Evolutionary conservation across 2,797 vertebrate species (phyloP).

Genomic region (Balearica regulorum): DNA sequence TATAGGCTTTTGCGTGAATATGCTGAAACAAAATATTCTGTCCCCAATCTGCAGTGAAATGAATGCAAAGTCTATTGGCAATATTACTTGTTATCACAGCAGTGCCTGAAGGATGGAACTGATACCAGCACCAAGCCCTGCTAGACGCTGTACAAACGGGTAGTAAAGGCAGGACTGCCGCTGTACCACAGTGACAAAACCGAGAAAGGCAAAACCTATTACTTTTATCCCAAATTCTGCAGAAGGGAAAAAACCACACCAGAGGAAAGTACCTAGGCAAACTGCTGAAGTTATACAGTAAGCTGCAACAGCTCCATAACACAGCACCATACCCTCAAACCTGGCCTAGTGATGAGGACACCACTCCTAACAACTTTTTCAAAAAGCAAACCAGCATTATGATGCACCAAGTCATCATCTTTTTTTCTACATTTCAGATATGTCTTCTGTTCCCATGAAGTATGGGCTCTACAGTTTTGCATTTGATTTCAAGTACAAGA

Average conservation of each 20-base stretch:
- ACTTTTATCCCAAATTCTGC: neutral
- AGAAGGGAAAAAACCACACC: neutral
- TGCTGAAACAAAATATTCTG: neutral
- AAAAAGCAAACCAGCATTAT: neutral
- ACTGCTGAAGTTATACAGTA: neutral
- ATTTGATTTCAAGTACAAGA: neutral
- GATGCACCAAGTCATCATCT: neutral
- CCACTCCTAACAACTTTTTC: neutral
- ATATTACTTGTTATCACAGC: neutral
- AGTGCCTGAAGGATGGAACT: neutral
- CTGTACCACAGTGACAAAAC: neutral
- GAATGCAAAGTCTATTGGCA: slow-evolving; percentile 9
- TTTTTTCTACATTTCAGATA: neutral
- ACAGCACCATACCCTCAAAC: neutral
- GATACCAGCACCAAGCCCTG: neutral
- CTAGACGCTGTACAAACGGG: neutral
- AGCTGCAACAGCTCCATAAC: neutral
- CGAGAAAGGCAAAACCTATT: neutral
- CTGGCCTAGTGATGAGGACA: neutral
- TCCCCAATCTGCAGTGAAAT: neutral
- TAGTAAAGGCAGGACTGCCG: neutral
- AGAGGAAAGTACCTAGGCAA: neutral
- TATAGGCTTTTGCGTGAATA: neutral
- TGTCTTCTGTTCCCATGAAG: neutral
- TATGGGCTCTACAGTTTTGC: neutral